Base-by-base conservation (phyloP, 1,140 invertebrate genomes). In the Trachymyrmex cornetzi region DNA sequence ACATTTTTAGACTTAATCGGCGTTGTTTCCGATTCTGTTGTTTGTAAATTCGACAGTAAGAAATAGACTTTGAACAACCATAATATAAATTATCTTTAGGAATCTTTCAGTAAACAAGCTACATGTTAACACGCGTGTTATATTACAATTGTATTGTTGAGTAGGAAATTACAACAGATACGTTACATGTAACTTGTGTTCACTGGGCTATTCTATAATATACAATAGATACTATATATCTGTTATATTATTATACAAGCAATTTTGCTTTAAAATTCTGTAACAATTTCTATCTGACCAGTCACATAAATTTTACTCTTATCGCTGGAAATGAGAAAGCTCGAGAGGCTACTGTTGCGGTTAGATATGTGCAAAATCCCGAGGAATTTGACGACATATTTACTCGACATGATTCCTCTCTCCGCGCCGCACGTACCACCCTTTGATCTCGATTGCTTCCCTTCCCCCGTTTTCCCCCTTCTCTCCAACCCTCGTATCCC, bases 351-450 rank as follows among this genome's bases (percentile, higher is more conserved):
- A 48, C 44, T 66, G 50, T 81, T 77, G 61, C 85, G 71, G 75
- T 27, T 44, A 55, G 63, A 67, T 44, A 44, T 24, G 50, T 64
- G 79, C 12, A 61, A 75, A 84, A 89, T 79, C 59, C 57, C 79
- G 44, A 24, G 38, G 66, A 89, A 89, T 89, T 84, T 66, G 57
- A 34, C 61, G 72, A 82, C 34, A 89, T 79, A 74, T 72, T 72
- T 48, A 74, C 59, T 50, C 71, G 66, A 50, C 59, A 38, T 71
- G 69, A 38, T n/a, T 16, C 30, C 22, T 69, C 57, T 34, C 44
- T 14, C 38, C n/a, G n/a, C 30, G 14, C 22, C 38, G n/a, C n/a
- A 53, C 16, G 2, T 24, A 61, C 5, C 24, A 55, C 1, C 14
- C 24, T 24, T 71, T 34, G 38, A 27, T 72, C 50, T 61, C 7